phyloP scores from a whole-genome alignment of 1,140 invertebrate genomes.

The Prorops nasuta region DNA sequence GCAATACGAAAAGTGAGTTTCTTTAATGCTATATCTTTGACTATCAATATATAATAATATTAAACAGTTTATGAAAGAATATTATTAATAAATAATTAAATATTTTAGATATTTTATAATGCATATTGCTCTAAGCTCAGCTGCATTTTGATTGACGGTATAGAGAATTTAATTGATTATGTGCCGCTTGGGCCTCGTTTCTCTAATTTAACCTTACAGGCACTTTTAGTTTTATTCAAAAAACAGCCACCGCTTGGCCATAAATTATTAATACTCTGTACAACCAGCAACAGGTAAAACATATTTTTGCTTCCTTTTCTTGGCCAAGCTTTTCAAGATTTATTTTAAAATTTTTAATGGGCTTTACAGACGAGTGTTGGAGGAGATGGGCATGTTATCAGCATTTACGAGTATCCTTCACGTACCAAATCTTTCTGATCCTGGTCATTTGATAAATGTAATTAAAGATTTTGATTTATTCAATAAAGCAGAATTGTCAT shows the following conservation, averaged over 20 bases:
- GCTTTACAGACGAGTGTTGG: slow-evolving; percentile 75
- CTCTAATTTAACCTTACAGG: slow-evolving; percentile 95
- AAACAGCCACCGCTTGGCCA: slow-evolving; percentile 91
- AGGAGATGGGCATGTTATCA: slow-evolving; percentile 92
- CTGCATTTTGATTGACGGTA: slow-evolving; percentile 96
- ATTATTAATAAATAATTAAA: neutral
- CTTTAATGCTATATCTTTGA: neutral
- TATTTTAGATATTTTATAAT: slow-evolving; percentile 90
- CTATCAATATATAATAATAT: slow-evolving; percentile 4
- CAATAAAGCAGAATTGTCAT: slow-evolving; percentile 71
- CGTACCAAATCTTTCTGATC: slow-evolving; percentile 83
- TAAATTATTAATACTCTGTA: slow-evolving; percentile 90
- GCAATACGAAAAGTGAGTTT: slow-evolving; percentile 82
- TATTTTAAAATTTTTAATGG: slow-evolving; percentile 2
- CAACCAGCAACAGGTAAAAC: slow-evolving; percentile 78
- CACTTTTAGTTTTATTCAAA: slow-evolving; percentile 90
- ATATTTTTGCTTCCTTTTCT: neutral
- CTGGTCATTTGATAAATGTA: slow-evolving; percentile 82
- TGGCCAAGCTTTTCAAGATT: no score
- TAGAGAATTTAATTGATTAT: slow-evolving; percentile 96
- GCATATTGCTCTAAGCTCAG: slow-evolving; percentile 95
- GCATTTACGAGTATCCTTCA: slow-evolving; percentile 89
- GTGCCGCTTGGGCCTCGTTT: slow-evolving; percentile 96
- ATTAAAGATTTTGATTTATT: slow-evolving; percentile 86
- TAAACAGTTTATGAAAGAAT: neutral